phyloP scores from a whole-genome alignment of 2,888 invertebrate genomes.

The Helleia helle region DNA sequence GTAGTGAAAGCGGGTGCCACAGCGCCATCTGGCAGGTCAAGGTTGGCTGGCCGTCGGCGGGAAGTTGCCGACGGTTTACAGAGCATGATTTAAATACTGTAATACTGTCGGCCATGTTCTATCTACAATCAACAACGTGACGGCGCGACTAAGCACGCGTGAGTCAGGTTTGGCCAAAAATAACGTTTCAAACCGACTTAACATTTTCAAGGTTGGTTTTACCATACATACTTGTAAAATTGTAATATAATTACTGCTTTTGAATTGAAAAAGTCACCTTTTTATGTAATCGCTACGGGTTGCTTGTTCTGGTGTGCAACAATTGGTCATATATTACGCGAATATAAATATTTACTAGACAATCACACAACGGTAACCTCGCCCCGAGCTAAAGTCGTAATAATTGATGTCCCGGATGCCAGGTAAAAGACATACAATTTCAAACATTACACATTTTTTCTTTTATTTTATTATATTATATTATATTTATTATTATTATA shows the following conservation, averaged over 20 bases:
- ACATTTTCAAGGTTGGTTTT: conserved; percentile 5
- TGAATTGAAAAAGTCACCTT: too few relatives aligned
- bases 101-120: conserved; percentile 55
- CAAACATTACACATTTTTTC: too few relatives aligned
- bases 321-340: too few relatives aligned
- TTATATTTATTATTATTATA: too few relatives aligned
- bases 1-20: conserved; percentile 11
- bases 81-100: conserved; percentile 57
- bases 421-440: too few relatives aligned
- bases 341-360: too few relatives aligned
- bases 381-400: too few relatives aligned
- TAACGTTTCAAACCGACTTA: conserved; percentile 16
- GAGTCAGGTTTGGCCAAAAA: conserved; percentile 28
- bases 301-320: too few relatives aligned
- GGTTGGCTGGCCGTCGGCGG: conserved; percentile 30
- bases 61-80: conserved; percentile 34
- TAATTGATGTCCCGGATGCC: too few relatives aligned
- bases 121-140: conserved; percentile 60
- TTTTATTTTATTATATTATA: too few relatives aligned
- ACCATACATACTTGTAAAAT: background rate
- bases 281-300: too few relatives aligned
- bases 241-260: conserved; percentile 5
- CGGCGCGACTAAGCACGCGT: conserved; percentile 37
- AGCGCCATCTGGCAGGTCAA: conserved; percentile 28
- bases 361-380: too few relatives aligned